Evolutionary conservation across 1,140 invertebrate species (phyloP), one percentile per base, ranked within the genome.

Genomic region (Spodoptera frugiperda): DNA sequence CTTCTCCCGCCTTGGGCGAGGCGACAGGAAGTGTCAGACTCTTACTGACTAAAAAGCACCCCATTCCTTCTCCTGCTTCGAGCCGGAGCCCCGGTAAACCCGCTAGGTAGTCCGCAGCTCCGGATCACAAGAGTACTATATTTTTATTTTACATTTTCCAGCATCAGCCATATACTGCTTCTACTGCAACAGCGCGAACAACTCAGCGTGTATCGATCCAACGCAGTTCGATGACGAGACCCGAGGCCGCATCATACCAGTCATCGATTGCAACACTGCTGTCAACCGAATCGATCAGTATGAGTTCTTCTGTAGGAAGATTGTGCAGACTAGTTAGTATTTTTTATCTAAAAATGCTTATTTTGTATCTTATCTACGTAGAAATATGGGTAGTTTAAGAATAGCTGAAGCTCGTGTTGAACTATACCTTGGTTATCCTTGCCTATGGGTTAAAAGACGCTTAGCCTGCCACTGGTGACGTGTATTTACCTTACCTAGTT

Each of bases 171-270:
- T 94, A 14, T 80, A 87, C 48, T 94, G 94, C 63, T 94, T 87
- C 77, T 92, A 94, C 72, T 94, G 94, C 84, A 94, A 93, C 86
- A 94, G 93, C 71, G 90, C 89, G 0, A 94, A 94, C 78, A 94
- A 94, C 84, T 89, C 90, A 0, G 92, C 92, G 1, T 94, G 94
- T 61, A 57, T 91, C 6, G 87, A 93, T 54, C 75, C 92, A 49
- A 89, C 87, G 19, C 15, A 73, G 46, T 85, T 88, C 10, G 86
- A 91, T 0, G 82, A 83, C 0, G 91, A 91, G 63, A 63, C 84
- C 8, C 81, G 86, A 3, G 82, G 84, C 1, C 75, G 81, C 17
- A 87, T 90, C 54, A 89, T 93, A 10, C 91, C 92, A 0, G 80
- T 91, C 8, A 88, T 93, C 0, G 72, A 89, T 71, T 93, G 92